These are phyloP conservation scores for Aelia acuminata DNA, from an alignment of 2,888 invertebrate species.

Conservation along the genomic window DNA sequence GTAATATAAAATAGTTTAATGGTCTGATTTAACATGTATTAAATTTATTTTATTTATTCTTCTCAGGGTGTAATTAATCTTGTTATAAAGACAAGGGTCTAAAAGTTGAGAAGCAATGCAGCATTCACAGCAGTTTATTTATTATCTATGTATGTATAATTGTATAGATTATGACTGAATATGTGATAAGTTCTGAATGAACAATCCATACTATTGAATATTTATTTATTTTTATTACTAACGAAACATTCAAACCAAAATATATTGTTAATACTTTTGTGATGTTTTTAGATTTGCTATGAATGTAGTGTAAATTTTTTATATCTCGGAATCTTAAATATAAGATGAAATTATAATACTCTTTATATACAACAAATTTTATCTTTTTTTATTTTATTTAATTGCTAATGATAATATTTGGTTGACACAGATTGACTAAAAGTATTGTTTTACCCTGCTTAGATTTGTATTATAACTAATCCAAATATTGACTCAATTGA, in stretches of 20 bases:
- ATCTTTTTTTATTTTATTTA: neutral
- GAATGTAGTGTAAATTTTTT: constrained; percentile 23
- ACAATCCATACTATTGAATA: constrained; percentile 8
- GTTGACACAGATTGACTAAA: neutral
- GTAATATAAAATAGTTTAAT: no score
- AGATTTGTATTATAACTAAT: neutral
- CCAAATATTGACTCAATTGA: neutral
- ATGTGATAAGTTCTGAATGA: constrained; percentile 34
- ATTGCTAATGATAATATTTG: neutral
- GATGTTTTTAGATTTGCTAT: constrained; percentile 27
- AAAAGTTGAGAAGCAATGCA: neutral
- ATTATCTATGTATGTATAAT: neutral
- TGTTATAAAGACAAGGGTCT: neutral
- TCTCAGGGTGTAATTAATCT: neutral
- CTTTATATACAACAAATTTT: neutral
- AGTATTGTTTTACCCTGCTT: neutral
- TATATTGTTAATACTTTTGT: constrained; percentile 38
- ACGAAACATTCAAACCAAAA: neutral
- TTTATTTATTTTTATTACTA: constrained; percentile 46
- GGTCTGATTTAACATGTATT: no score
- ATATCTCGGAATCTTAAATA: neutral
- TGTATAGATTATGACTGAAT: constrained; percentile 37
- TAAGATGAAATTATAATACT: constrained; percentile 9
- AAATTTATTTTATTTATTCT: neutral
- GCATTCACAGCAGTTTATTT: neutral